A percentile compares a stretch with the other conserved stretches of the same genome.
phyloP scores from a whole-genome alignment of 2,113 vertebrate species.

The Apeltes quadracus region DNA sequence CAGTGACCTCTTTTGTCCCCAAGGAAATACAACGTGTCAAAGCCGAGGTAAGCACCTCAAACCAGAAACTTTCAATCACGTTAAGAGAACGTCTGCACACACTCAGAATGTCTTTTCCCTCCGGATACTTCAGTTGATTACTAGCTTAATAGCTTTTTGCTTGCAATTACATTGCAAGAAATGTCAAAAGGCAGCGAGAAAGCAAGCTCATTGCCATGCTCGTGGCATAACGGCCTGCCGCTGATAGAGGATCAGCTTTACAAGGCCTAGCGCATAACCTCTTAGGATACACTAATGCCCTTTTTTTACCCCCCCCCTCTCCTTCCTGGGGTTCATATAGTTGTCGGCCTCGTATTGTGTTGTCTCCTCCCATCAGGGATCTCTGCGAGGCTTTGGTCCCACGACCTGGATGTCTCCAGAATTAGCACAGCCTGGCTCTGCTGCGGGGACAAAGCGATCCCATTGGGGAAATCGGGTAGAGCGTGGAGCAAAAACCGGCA shows the following conservation, averaged over 20 bases:
- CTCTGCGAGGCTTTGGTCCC: conserved; percentile 33
- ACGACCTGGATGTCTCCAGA: conserved; percentile 72
- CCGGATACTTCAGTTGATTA: conserved; percentile 74
- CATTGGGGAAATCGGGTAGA: conserved; percentile 56
- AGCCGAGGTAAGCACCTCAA: conserved; percentile 56
- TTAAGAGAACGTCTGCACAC: conserved; percentile 47
- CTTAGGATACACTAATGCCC: conserved; percentile 48
- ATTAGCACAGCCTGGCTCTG: conserved; percentile 66
- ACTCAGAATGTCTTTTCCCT: conserved; percentile 58
- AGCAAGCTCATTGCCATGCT: conserved; percentile 72
- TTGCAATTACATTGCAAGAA: conserved; percentile 69
- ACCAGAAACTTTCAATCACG: conserved; percentile 70
- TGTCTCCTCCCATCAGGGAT: conserved; percentile 63
- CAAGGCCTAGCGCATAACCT: conserved; percentile 54
- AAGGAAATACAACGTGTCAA: conserved; percentile 58
- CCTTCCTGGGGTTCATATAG: conserved; percentile 49
- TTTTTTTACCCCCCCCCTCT: too few relatives aligned
- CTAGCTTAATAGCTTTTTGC: conserved; percentile 74
- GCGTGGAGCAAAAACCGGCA: conserved; percentile 53
- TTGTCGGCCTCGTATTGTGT: conserved; percentile 40
- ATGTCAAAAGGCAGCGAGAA: conserved; percentile 74
- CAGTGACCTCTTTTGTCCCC: conserved; percentile 42
- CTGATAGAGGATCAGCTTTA: conserved; percentile 72
- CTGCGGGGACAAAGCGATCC: conserved; percentile 63
- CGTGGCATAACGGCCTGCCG: conserved; percentile 40